phyloP scores from a whole-genome alignment of 2,888 invertebrate genomes.

The Cryptus armator region DNA sequence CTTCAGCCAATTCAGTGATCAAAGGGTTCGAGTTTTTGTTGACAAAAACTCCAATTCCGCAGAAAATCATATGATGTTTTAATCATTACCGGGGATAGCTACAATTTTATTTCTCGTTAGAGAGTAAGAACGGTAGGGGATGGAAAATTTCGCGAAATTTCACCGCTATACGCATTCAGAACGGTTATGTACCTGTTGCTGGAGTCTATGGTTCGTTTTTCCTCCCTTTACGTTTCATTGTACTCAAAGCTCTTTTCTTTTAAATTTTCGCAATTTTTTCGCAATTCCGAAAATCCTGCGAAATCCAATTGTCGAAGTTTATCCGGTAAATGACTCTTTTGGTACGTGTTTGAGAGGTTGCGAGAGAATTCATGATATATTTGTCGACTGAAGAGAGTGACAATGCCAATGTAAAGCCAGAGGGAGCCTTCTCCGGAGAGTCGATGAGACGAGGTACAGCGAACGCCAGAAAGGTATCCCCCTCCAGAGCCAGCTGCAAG shows the following conservation, averaged over 20 bases:
- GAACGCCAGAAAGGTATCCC: slow-evolving; percentile 44
- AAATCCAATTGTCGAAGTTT: slow-evolving; percentile 1
- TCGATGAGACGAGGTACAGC: slow-evolving; percentile 41
- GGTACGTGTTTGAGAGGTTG: not conserved
- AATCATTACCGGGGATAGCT: not conserved
- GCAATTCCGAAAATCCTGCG: not conserved
- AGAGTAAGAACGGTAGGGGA: not conserved
- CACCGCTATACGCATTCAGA: not conserved
- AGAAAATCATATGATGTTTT: not conserved
- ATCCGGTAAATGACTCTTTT: not conserved
- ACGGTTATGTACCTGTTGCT: slow-evolving; percentile 41
- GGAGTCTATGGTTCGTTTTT: not conserved
- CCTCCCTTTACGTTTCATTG: not conserved
- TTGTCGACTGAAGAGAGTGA: slow-evolving; percentile 1
- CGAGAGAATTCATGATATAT: slow-evolving; percentile 23
- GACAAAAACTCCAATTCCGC: not conserved
- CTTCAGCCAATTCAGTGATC: not conserved
- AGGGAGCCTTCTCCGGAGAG: slow-evolving; percentile 22
- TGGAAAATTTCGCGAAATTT: not conserved
- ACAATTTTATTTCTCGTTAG: not conserved
- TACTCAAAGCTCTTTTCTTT: not conserved
- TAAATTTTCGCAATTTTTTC: not conserved
- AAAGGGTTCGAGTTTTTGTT: not conserved
- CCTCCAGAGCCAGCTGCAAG: slow-evolving; percentile 25
- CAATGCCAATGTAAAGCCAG: slow-evolving; percentile 5